Evolutionary conservation across 2,888 invertebrate species (phyloP), one percentile per base, ranked within the genome.

Genomic region (Idaea dimidiata): DNA sequence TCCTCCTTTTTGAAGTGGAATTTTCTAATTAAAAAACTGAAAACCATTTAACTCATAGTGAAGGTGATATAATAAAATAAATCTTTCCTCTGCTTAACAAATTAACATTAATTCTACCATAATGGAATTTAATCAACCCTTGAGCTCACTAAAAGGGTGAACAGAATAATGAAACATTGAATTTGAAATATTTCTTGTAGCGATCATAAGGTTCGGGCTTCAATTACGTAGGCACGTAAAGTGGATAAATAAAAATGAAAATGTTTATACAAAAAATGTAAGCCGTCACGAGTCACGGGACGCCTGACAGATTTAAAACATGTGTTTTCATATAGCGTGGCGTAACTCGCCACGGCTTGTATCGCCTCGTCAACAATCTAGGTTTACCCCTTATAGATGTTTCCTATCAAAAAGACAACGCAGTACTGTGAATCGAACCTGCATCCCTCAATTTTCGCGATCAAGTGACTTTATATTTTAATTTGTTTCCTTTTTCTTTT

Each of bases 71-170:
- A 43, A 43, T 43, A 43, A 43, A 43, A 43, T 43, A 43, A 43
- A 43, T 43, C 43, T 43, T 10, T 43, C 43, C 43, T 43, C 10
- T 43, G 43, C 43, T 43, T 43, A 8, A 10, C 8, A 56, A 56
- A 56, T 56, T 56, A 18, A 56, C 56, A 56, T 56, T 56, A 56
- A 56, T 56, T 56, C 17, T 18, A 56, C 56, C 56, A 56, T 56
- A 56, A 56, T 56, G 56, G 56, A 56, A 56, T 56, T 56, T 56
- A 56, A 56, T 56, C 56, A 56, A 56, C 17, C 18, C 56, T 56
- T 56, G 56, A 18, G 56, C 18, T 56, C 56, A 56, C 17, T 56
- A 56, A 56, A 56, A 56, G 56, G 56, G 56, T 56, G 56, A 56
- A 56, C 18, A 56, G 56, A 56, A 56, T 56, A 56, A 56, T 56